These are phyloP conservation scores for Varanus komodoensis DNA, from an alignment of 2,113 vertebrate genomes.

Conservation along the genomic window DNA sequence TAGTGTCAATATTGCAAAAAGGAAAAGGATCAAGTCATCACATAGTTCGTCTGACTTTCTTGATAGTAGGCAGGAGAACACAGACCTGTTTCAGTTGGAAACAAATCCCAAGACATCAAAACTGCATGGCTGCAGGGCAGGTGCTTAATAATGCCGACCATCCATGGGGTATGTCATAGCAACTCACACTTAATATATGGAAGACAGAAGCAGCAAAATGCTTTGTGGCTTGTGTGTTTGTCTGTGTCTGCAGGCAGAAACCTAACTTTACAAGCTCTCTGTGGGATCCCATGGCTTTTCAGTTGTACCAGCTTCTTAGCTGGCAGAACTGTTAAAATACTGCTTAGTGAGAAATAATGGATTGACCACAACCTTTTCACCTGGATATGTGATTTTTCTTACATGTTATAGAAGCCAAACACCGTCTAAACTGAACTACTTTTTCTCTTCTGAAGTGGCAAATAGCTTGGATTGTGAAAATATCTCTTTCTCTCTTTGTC, in stretches of 20 bases:
- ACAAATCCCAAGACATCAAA: background rate
- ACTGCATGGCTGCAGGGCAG: background rate
- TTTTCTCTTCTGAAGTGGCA: background rate
- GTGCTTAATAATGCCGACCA: background rate
- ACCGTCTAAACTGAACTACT: background rate
- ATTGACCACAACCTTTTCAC: background rate
- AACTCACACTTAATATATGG: background rate
- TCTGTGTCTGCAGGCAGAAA: background rate
- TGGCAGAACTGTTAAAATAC: constrained; percentile 8
- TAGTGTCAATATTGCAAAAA: background rate
- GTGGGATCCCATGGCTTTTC: background rate
- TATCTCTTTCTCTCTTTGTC: background rate
- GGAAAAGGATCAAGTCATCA: background rate
- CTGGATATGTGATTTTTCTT: background rate
- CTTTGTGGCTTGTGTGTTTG: background rate
- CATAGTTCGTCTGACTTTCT: background rate
- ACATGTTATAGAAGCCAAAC: background rate
- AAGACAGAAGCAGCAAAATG: background rate
- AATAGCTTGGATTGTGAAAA: constrained; percentile 2
- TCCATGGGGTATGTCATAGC: background rate
- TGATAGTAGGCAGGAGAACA: background rate
- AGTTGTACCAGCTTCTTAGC: background rate
- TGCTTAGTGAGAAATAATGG: constrained; percentile 9
- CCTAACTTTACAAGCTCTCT: background rate
- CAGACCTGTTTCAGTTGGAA: background rate